phyloP scores from a whole-genome alignment of 2,113 vertebrate species.

The Saguinus imperator region DNA sequence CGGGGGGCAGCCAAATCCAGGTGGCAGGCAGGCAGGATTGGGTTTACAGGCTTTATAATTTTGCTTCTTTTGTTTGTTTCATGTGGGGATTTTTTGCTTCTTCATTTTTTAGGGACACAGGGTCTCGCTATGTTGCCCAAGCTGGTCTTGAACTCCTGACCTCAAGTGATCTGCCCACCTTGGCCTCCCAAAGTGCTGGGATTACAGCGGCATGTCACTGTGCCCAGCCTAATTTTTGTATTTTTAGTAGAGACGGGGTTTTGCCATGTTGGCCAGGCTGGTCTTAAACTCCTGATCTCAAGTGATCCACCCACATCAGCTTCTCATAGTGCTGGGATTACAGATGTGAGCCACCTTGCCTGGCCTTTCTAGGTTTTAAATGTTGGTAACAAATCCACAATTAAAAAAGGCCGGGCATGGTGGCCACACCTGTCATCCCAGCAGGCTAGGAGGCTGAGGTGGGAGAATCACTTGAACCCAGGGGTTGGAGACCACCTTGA shows the following conservation, averaged over 20 bases:
- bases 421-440: neutral
- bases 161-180: neutral
- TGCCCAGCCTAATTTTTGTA: neutral
- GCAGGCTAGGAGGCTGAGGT: neutral
- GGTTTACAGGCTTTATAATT: neutral
- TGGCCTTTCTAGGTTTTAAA: no score
- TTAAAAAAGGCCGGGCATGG: neutral
- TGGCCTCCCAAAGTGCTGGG: neutral
- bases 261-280: neutral
- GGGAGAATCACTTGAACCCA: neutral
- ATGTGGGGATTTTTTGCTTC: neutral
- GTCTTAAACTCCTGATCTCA: neutral
- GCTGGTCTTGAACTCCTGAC: neutral
- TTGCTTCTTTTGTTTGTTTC: neutral
- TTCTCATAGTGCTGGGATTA: neutral
- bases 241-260: neutral
- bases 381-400: neutral
- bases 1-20: neutral
- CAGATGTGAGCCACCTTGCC: neutral
- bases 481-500: neutral
- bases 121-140: neutral
- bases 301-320: neutral
- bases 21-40: neutral
- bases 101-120: no score
- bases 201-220: neutral